Base-by-base conservation (phyloP, 2,888 invertebrate genomes). In the Metellina segmentata region DNA sequence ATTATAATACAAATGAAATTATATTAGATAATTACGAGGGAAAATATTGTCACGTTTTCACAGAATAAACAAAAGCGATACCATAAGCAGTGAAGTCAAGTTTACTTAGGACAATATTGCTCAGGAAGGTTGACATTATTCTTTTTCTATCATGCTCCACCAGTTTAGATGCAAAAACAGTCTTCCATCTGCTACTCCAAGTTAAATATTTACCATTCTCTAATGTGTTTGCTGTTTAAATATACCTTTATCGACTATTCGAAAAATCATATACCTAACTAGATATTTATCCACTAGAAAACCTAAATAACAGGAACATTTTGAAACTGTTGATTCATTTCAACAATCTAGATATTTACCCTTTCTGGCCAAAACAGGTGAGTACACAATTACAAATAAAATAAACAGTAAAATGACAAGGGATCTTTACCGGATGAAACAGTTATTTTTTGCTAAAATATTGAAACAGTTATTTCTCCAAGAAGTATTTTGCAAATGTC, bases 181-280 rank as follows among this genome's bases (percentile, higher is more conserved):
- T 61, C 61, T 61, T 61, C 9, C 11, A 61, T 6, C 61, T 61
- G 61, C 16, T 61, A 61, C 16, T 61, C 61, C 16, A 61, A 61
- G 61, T 61, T 9, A 61, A 61, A 61, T 61, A 61, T 61, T 61
- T 61, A 61, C 16, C 61, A 61, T 8, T 61, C 61, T 7, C 61
- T 61, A 61, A 61, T 61, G 61, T 61, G 61, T 61, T 61, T 61
- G 61, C 61, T 61, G 61, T 61, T 61, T 61, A 61, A 61, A 61
- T 61, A 61, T 61, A 16, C 61, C 61, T 8, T 11, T 16, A 61
- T 61, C 11, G 61, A 61, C 6, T 61, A 11, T 9, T 61, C 7
- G 9, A 61, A 61, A 61, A 61, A 61, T 61, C 61, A 16, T 61
- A 9, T 61, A 61, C 61, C 16, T 61, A 61, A 61, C 61, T 61